Evolutionary conservation across 2,113 vertebrate species (phyloP).

Genomic region (Callocephalon fimbriatum): DNA sequence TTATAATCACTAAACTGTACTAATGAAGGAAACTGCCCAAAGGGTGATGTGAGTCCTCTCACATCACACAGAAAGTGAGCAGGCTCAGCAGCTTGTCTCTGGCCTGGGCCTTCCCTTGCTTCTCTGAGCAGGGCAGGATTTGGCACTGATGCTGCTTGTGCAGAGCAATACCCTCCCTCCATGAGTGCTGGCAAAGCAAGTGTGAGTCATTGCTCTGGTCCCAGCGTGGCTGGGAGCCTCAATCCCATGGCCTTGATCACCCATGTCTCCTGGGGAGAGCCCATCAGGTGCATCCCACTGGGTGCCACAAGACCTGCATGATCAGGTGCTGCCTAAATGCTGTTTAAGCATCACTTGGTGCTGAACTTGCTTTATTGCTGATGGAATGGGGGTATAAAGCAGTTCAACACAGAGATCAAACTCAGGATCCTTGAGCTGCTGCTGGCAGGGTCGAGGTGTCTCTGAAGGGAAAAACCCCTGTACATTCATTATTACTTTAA

Average conservation of each 20-base stretch:
- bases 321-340: neutral
- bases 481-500: neutral
- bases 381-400: neutral
- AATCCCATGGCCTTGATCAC: neutral
- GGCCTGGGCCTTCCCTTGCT: neutral
- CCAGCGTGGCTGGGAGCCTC: fast-evolving
- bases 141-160: neutral
- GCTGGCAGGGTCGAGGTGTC: neutral
- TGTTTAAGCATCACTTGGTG: neutral
- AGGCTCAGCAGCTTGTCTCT: neutral
- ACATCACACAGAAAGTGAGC: neutral
- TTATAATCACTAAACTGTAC: neutral
- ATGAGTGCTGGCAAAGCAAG: neutral
- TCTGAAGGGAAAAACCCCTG: neutral
- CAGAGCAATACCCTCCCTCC: neutral
- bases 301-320: neutral
- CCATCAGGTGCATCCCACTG: neutral
- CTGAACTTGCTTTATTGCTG: neutral
- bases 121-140: neutral
- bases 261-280: neutral
- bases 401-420: neutral
- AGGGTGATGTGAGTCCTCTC: neutral
- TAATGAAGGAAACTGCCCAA: neutral
- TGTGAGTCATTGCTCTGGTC: neutral
- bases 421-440: neutral